These are phyloP conservation scores for Sialia sialis DNA, from an alignment of 2,113 vertebrate genomes.

Conservation along the genomic window DNA sequence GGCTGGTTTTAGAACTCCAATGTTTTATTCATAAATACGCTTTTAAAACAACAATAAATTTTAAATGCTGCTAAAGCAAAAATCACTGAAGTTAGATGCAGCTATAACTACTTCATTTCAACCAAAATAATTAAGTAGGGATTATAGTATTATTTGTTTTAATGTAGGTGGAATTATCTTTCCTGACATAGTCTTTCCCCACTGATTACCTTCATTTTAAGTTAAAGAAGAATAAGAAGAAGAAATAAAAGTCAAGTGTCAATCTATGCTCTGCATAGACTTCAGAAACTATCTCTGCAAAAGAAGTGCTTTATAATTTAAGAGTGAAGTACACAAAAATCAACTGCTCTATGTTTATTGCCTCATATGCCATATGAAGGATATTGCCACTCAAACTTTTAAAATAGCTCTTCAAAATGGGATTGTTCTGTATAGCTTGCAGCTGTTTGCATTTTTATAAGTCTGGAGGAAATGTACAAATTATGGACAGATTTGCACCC, in stretches of 20 bases:
- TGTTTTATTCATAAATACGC: neutral
- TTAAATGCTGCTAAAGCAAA: neutral
- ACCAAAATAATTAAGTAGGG: neutral
- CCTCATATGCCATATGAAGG: neutral
- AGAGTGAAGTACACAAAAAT: neutral
- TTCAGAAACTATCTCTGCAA: neutral
- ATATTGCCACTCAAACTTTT: constrained; percentile 9
- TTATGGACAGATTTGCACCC: neutral
- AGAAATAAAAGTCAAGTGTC: neutral
- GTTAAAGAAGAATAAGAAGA: neutral
- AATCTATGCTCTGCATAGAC: neutral
- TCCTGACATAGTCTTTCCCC: neutral
- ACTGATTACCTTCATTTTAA: neutral
- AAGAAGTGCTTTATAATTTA: neutral
- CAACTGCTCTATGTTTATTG: neutral
- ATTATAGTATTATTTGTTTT: neutral
- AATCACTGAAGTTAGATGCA: neutral
- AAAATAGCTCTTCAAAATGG: constrained; percentile 11
- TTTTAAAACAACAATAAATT: neutral
- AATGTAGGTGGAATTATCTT: neutral
- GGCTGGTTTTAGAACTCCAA: neutral
- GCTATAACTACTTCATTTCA: neutral
- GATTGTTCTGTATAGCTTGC: neutral
- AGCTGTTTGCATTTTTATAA: neutral
- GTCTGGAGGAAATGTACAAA: constrained; percentile 2